phyloP scores from a whole-genome alignment of 64 coral and sea anemone species.

The Stichodactyla helianthus region DNA sequence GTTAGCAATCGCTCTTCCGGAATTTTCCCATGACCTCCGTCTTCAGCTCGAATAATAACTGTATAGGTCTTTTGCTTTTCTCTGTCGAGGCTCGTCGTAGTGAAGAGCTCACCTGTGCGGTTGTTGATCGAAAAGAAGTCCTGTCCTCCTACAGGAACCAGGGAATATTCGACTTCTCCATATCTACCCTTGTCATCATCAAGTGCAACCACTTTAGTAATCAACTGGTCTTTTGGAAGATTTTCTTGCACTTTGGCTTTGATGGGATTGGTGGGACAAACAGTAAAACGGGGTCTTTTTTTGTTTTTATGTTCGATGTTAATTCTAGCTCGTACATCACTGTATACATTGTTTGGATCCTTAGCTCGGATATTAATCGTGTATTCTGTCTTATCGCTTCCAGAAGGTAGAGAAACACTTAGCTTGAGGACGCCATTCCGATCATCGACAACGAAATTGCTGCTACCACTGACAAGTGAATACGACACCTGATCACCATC shows the following conservation, averaged over 20 bases:
- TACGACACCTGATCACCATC: conserved; percentile 42
- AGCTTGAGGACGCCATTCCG: conserved; percentile 61
- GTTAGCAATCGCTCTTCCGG: conserved; percentile 49
- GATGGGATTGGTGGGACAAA: neutral
- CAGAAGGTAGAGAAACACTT: neutral
- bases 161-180: conserved; percentile 36
- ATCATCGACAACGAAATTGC: conserved; percentile 32
- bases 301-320: conserved; percentile 58
- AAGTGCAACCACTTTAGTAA: conserved; percentile 18
- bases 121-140: conserved; percentile 64
- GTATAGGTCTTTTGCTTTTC: conserved; percentile 32
- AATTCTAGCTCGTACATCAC: conserved; percentile 41
- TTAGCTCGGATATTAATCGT: conserved; percentile 39
- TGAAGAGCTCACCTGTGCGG: conserved; percentile 55
- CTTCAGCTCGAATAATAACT: conserved; percentile 61
- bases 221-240: conserved; percentile 2
- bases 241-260: conserved; percentile 34
- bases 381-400: conserved; percentile 34
- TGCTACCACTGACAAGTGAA: conserved; percentile 47
- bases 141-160: conserved; percentile 26
- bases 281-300: conserved; percentile 30
- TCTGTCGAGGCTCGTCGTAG: conserved; percentile 48
- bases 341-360: neutral
- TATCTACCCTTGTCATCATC: conserved; percentile 45
- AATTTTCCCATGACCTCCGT: conserved; percentile 59